Evolutionary conservation across 2,888 invertebrate species (phyloP), one percentile per base, ranked within the genome.

Genomic region (Deilephila elpenor): DNA sequence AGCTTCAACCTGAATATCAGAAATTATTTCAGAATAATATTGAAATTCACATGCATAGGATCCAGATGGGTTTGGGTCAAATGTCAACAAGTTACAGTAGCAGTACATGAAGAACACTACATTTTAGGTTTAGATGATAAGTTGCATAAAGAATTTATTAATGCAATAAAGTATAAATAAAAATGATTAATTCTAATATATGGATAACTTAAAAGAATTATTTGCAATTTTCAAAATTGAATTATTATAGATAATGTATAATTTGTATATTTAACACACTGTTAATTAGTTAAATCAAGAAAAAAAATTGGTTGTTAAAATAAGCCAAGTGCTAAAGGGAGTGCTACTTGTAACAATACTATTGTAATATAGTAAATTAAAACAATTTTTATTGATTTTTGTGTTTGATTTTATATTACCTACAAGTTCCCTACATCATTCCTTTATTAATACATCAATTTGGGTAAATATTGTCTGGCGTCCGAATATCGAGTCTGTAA

Each of bases 1-100:
- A 97, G 84, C 90, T 98, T 73, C 96, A 96, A 80, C 96, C 96
- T 3, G 95, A 95, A 64, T 98, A 98, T 91, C 96, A 97, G 81
- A 96, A 96, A 80, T 94, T 96, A 62, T 98, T 98, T 91, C 97
- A 98, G 90, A 98, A 97, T 89, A 96, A 96, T 88, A 97, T 99
- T 7, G 99, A 99, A 91, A 97, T 98, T 78, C 98, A 98, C 84
- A 97, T 99, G 96, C 97, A 98, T 85, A 97, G 98, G 87, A 98
- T 98, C 83, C 97, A 98, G 90, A 96, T 97, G 89, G 97, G 97
- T 37, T 91, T 97, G 75, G 94, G 95, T 19, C 91, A 91, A 84
- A 91, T 90, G 85, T 86, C 89, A 74, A 83, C 91, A 56, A 90
- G 85, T 80, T 88, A 84, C 78, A 62, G 53, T 64, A 56, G 34